Evolutionary conservation across 2,113 vertebrate genomes (phyloP).

Genomic region (Cnemophilus loriae): DNA sequence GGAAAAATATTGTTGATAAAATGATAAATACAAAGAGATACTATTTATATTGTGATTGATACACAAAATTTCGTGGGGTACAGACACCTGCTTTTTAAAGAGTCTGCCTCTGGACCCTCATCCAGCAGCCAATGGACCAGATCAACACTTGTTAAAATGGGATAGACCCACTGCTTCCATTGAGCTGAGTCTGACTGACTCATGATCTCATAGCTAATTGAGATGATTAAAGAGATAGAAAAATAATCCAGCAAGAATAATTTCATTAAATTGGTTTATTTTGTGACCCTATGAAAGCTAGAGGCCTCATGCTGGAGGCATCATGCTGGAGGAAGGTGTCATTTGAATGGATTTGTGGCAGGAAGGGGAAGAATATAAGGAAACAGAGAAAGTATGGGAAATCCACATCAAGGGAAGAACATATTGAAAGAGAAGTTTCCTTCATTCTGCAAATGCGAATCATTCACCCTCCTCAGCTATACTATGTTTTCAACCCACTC

Average conservation of each 20-base stretch:
- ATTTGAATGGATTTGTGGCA: neutral
- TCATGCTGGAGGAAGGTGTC: neutral
- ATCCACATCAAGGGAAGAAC: neutral
- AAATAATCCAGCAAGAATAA: neutral
- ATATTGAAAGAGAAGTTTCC: neutral
- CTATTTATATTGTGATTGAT: neutral
- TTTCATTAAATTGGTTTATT: neutral
- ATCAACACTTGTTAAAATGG: neutral
- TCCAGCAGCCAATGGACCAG: neutral
- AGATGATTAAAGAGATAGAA: neutral
- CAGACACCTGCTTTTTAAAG: neutral
- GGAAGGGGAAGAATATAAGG: neutral
- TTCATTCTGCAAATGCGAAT: neutral
- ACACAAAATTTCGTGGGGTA: neutral
- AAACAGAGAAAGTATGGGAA: neutral
- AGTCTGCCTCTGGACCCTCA: neutral
- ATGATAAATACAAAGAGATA: fast-evolving
- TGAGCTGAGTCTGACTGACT: neutral
- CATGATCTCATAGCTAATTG: fast-evolving
- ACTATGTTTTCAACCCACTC: neutral
- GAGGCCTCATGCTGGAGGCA: neutral
- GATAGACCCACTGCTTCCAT: neutral
- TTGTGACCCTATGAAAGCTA: neutral
- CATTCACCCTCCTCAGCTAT: neutral
- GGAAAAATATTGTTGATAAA: neutral